Evolutionary conservation across 1,140 invertebrate genomes (phyloP), one percentile per base, ranked within the genome.

Genomic region (Venturia canescens): DNA sequence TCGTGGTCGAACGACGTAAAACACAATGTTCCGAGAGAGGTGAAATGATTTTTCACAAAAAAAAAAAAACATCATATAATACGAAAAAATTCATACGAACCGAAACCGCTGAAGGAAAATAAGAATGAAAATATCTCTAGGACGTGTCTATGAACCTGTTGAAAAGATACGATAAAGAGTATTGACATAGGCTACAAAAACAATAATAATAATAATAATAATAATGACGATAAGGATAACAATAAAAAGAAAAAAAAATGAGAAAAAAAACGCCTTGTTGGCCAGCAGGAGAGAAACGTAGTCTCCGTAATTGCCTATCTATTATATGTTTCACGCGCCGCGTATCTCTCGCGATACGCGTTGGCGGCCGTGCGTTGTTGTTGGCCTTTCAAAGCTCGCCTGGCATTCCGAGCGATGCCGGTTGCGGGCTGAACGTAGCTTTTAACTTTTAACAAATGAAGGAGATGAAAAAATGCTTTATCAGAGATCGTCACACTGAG

Each of bases 331-430:
- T 77, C 78, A 83, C 80, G 83, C 80, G 80, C 80, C 71, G 76
- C 80, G 80, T 83, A 83, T 83, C 78, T 71, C 31, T 26, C 57
- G 71, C 80, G 82, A 81, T 83, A 83, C 78, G 76, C 60, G 83
- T 81, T 70, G 23, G 70, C 67, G 63, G 72, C 74, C 78, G 83
- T 83, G 83, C 81, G 78, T 44, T 31, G 60, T 81, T 80, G 80
- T 81, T 83, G 80, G 80, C 78, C 80, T 83, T 83, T 81, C 69
- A 11, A 78, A 78, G 71, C 82, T 83, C 76, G 38, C 80, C 15
- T 67, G 77, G 80, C 80, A 83, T 83, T 83, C 76, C 50, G 0
- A 81, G 77, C 72, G 80, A 83, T 83, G 80, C 63, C 76, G 60
- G 66, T 57, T n/a, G 29, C 69, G 70, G 76, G 71, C 29, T 38